Base-by-base conservation (phyloP, 2,113 vertebrate genomes). In the Petaurus breviceps region DNA sequence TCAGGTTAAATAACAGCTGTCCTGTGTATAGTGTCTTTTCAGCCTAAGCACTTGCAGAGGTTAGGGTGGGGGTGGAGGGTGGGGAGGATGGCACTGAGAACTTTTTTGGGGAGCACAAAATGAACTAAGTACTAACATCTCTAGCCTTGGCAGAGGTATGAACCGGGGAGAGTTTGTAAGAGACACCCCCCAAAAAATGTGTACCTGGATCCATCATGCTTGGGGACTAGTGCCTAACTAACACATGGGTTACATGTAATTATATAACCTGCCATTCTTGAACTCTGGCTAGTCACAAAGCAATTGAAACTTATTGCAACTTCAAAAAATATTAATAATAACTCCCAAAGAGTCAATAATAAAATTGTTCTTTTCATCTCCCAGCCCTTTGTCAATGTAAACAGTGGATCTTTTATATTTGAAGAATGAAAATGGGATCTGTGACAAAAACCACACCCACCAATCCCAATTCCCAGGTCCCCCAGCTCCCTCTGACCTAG, bases 401-500 rank as follows among this genome's bases (percentile, higher is more conserved):
- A 61, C 51, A 0, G 0, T n/a, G 1, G 24, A 6, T 28, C 43
- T 95, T 57, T 91, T 55, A 31, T 0, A 1, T 92, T 54, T 92
- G 94, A 61, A 51, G 19, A 92, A 93, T 68, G 28, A 47, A 26
- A 24, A 8, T n/a, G 50, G 46, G 43, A 47, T 91, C 77, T 23
- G 0, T 37, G 89, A 93, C 37, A 90, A 93, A 52, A 94, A 90
- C 11, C 46, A 90, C 5, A 92, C 8, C 49, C 28, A 0, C 57
- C 89, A 54, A 90, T 8, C 8, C 19, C 5, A 50, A 2, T 94
- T 97, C 93, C 92, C 95, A 84, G 68, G 19, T 43, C n/a, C n/a
- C 19, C n/a, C 19, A 96, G 94, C n/a, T 94, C 84, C 94, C 54
- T 89, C 94, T 95, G 68, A 97, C 97, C 91, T 92, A 10, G 0